Conservation (phyloP, 2,888 invertebrate species). For the Syrista parreyssii region DNA sequence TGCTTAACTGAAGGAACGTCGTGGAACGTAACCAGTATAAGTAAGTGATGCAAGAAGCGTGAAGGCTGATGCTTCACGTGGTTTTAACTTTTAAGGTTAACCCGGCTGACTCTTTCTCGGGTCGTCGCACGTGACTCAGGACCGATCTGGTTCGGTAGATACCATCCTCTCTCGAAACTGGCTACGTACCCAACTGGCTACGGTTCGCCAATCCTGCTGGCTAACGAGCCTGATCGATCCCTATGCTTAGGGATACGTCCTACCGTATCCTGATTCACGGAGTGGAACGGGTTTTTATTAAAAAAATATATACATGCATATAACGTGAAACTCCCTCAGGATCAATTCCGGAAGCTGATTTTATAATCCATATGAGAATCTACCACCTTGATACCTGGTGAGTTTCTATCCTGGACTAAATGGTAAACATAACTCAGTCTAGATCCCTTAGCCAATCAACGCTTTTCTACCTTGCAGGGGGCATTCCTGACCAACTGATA, state of each 20-base stretch:
- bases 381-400: neutral
- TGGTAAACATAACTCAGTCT: slow-evolving; percentile 2
- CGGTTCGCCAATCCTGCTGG: neutral
- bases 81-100: slow-evolving; percentile 3
- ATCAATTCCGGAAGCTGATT: slow-evolving; percentile 2
- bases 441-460: neutral
- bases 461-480: neutral
- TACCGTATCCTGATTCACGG: neutral
- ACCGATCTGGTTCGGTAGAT: neutral
- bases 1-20: neutral
- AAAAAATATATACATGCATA: neutral
- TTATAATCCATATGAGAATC: neutral
- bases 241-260: neutral
- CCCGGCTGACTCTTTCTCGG: neutral
- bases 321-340: neutral
- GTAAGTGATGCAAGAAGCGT: slow-evolving; percentile 1
- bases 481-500: neutral
- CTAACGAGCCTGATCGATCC: neutral
- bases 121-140: neutral
- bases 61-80: neutral
- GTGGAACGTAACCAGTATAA: neutral
- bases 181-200: neutral
- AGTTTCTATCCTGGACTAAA: neutral
- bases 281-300: neutral
- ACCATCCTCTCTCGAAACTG: neutral